A percentile compares a stretch with the other conserved stretches of the same genome.
Conservation (phyloP, 92 coral and sea anemone genomes). For the Zoanthus sociatus region DNA sequence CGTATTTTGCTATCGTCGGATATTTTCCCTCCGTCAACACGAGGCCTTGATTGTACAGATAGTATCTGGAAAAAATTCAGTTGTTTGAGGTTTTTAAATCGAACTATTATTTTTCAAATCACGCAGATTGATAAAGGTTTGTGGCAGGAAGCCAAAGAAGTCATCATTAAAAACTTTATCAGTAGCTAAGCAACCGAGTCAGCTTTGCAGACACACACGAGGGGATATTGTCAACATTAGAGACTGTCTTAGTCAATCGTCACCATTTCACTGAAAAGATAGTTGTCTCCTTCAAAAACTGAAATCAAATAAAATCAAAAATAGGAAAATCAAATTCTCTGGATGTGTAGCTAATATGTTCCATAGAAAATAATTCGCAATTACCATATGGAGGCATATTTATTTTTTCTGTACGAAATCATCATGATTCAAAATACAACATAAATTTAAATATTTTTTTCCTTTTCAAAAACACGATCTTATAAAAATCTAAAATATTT, state of each 20-base stretch:
- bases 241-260: not conserved
- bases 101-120: not conserved
- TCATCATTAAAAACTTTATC: constrained; percentile 20
- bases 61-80: not conserved
- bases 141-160: not conserved
- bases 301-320: not conserved
- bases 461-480: not conserved
- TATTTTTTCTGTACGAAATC: not conserved
- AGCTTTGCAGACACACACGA: constrained; percentile 7
- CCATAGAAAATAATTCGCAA: not conserved
- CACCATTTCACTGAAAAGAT: not conserved
- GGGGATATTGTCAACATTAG: not conserved
- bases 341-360: no score
- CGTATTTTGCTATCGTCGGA: not conserved
- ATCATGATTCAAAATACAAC: not conserved
- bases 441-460: not conserved
- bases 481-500: not conserved
- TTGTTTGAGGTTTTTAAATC: not conserved
- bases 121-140: constrained; percentile 8
- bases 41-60: not conserved
- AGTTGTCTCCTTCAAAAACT: not conserved
- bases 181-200: constrained; percentile 37
- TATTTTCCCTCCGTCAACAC: not conserved
- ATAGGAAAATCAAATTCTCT: no score
- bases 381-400: not conserved